Evolutionary conservation across 2,113 vertebrate species (phyloP), one percentile per base, ranked within the genome.

Genomic region (Cisticola juncidis): DNA sequence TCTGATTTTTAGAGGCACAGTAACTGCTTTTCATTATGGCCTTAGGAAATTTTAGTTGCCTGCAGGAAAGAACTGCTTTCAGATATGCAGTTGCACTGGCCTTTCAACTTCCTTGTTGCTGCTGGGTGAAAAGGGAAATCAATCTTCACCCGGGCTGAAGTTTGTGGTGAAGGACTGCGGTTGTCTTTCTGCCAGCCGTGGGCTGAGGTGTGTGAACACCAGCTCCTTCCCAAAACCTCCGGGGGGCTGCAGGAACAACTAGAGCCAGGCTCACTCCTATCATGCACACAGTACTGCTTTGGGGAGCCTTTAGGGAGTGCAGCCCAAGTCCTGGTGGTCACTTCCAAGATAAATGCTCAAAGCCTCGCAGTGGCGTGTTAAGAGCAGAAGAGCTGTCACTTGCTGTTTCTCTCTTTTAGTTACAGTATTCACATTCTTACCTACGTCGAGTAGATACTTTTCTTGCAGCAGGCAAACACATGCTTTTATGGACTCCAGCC

Each of bases 241-340:
- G 35, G 50, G 36, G 57, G 57, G 9, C 33, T 29, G 71, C 58
- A 21, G 81, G n/a, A 76, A 1, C 31, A 40, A 6, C 5, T 26
- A 1, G 33, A 18, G 18, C 42, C 1, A 21, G 7, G 11, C 51
- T 54, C 0, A 0, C 65, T 45, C 9, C 0, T 17, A 0, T 21
- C 33, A 14, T 17, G 51, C 17, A 9, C 9, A 38, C 0, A 0
- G 1, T 33, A 9, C 47, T 69, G 70, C 57, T 74, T 33, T 86
- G 48, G 23, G 35, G 81, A 66, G 33, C 28, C n/a, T 62, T 78
- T 31, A 51, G 44, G 62, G 61, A 53, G 40, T 25, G 15, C 38
- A 44, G 42, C 26, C n/a, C 54, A 35, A n/a, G 42, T 71, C 47
- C 60, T 47, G 28, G 5, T 51, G 69, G 11, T 22, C 12, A 6